Base-by-base conservation (phyloP, 1,140 invertebrate genomes). In the Aphelinus atriplicis region DNA sequence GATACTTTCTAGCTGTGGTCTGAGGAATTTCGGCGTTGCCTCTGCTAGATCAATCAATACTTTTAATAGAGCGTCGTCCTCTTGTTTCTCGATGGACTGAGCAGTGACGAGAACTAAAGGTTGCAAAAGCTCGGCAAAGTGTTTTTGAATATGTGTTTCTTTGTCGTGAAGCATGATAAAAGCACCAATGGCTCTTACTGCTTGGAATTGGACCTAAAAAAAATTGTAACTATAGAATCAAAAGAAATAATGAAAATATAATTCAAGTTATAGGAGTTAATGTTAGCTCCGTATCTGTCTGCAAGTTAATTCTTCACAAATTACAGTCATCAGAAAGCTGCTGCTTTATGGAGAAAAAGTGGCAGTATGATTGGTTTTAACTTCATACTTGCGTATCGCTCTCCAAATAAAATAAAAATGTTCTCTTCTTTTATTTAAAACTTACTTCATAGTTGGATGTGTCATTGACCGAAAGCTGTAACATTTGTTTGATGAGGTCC, bases 401-500 rank as follows among this genome's bases (percentile, higher is more conserved):
- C 80, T 85, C 83, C 83, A 84, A 69, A 61, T 6, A 66, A 42
- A 71, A 42, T 65, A 26, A 1, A 48, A 45, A 47, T 64, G 42
- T 71, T 62, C 3, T 43, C 46, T 1, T 47, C 46, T 9, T 43
- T 57, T 60, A 66, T 70, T 10, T 64, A 10, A 55, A 7, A 83
- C 80, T 85, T 82, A 91, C 91, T 78, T 94, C 92, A 72, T 92
- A 92, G 80, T 92, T 91, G 76, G 91, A 87, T 26, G 89, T 88
- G 74, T 94, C 92, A 77, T 92, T 89, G 55, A 98, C 88, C 63
- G 94, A 94, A 77, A 95, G 92, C 51, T 92, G 89, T 69, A 99
- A 88, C 96, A 98, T 98, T 86, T 97, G 94, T 84, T 98, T 98
- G 76, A 99, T 99, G 3, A 98, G 90, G 84, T 96, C 92, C 51